These are phyloP conservation scores for Drosophila atripex DNA, from an alignment of 2,888 invertebrate genomes.

Conservation along the genomic window DNA sequence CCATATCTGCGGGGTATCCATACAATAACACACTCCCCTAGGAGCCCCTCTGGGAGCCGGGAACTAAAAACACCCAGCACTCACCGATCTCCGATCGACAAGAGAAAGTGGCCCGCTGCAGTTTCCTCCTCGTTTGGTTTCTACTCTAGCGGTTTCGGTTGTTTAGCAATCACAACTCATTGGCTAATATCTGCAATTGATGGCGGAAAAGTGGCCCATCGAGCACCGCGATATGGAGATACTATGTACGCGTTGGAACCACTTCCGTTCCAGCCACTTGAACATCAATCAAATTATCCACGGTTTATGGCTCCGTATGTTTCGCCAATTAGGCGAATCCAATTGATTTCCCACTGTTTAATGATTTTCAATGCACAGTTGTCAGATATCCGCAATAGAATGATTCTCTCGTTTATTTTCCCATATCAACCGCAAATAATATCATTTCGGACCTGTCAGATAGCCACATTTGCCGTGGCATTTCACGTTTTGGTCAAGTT, in stretches of 20 bases:
- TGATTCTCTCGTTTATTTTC: background rate
- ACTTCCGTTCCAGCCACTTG: slow-evolving; percentile 38
- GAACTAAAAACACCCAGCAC: slow-evolving; percentile 5
- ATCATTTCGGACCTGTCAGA: background rate
- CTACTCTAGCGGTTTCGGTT: slow-evolving; percentile 24
- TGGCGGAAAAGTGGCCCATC: slow-evolving; percentile 23
- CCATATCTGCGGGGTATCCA: slow-evolving; percentile 6
- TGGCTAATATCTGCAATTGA: slow-evolving; percentile 25
- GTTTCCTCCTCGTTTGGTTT: slow-evolving; percentile 5
- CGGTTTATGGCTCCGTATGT: slow-evolving; percentile 14
- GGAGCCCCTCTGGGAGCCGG: background rate
- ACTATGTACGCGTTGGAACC: slow-evolving; percentile 5
- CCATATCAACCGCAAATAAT: slow-evolving; percentile 10
- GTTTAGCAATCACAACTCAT: slow-evolving; percentile 36
- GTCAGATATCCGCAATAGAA: background rate
- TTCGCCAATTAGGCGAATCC: slow-evolving; percentile 25
- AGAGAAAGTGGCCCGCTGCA: slow-evolving; percentile 25
- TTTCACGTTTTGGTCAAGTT: background rate
- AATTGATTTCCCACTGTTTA: slow-evolving; percentile 36
- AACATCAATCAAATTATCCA: slow-evolving; percentile 34
- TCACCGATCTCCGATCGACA: background rate
- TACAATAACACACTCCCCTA: slow-evolving; percentile 2
- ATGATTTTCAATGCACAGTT: background rate
- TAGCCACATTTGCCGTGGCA: background rate
- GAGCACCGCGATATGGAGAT: background rate